Base-by-base conservation (phyloP, 1,140 invertebrate species). In the Cataglyphis hispanica region DNA sequence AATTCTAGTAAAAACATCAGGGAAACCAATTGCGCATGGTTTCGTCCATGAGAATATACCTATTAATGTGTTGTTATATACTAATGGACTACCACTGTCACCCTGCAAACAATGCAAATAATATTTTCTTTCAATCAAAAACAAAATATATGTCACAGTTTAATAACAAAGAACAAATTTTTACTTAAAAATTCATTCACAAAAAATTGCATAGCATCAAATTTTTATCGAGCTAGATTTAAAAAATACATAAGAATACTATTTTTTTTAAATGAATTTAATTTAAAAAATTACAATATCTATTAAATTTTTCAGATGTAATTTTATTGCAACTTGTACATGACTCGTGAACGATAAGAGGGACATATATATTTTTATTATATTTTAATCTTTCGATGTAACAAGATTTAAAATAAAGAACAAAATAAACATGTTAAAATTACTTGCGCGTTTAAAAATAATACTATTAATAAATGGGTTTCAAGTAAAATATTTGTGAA, bases 1-100 rank as follows among this genome's bases (percentile, higher is more conserved):
- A 25, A 91, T 37, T 16, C 69, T 87, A 11, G 72, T 86, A 43
- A 87, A 91, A 31, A 91, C 86, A 63, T 90, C 89, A 2, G 89
- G 89, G 16, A 72, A 74, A 19, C 85, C 89, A 22, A 86, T 34
- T 31, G 58, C 78, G n/a, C 87, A 89, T 1, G 86, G 74, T 22
- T 64, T 60, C 31, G 86, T 84, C 63, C 86, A 86, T 11, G 86
- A 87, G 31, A 81, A 85, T 61, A 87, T 61, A 5, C 84, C 84
- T 6, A 87, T 6, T 4, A 87, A 13, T 78, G 2, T 56, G 13
- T 27, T 31, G 4, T 86, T 43, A 27, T 86, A 58, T 31, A 69
- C 63, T 16, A 88, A 70, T 25, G 85, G 87, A 75, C 53, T 77
- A 0, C 85, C 85, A 31, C 78, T 86, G 7, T 86, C 85, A 10